Base-by-base conservation (phyloP, 2,888 invertebrate genomes). In the Cecidostiba fungosa region DNA sequence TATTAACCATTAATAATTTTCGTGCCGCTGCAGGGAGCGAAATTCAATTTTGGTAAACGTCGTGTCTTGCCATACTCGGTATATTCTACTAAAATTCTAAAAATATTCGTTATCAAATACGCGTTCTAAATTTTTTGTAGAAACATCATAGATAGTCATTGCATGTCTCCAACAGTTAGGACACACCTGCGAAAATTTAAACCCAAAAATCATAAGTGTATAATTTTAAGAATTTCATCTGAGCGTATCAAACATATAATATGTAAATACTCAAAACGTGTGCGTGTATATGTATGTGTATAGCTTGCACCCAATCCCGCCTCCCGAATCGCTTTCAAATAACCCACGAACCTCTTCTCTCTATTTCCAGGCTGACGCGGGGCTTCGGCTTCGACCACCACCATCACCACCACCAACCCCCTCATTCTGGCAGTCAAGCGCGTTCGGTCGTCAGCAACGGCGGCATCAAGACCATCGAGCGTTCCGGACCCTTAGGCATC, bases 401-500 rank as follows among this genome's bases (percentile, higher is more conserved):
- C 87, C 87, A 88, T 81, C 88, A 69, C 8, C 84, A 82, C 2
- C 73, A 69, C n/a, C 78, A 72, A 19, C 62, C 32, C 6, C 73
- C 70, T 8, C 74, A 74, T 1, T 8, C 23, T 8, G 54, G 54
- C n/a, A 23, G 91, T 87, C 90, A 91, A 89, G 88, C 87, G 88
- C 82, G 88, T 91, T 87, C 91, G 92, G 87, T 23, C 32, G 26
- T 26, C 69, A 19, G 26, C 70, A 43, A 73, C 76, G 69, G 76
- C 16, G 36, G 36, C 26, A 77, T 79, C 32, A 92, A 93, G 90
- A 92, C 92, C 85, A 92, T 92, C 87, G 93, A 93, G 87, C 92
- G 92, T 77, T 90, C 89, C 79, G 91, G 91, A 43, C 88, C 91
- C 76, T 16, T 23, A n/a, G 90, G 89, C 87, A 92, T 93, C 87